Conservation (phyloP, 2,113 vertebrate genomes). For the Paradoxurus hermaphroditus region DNA sequence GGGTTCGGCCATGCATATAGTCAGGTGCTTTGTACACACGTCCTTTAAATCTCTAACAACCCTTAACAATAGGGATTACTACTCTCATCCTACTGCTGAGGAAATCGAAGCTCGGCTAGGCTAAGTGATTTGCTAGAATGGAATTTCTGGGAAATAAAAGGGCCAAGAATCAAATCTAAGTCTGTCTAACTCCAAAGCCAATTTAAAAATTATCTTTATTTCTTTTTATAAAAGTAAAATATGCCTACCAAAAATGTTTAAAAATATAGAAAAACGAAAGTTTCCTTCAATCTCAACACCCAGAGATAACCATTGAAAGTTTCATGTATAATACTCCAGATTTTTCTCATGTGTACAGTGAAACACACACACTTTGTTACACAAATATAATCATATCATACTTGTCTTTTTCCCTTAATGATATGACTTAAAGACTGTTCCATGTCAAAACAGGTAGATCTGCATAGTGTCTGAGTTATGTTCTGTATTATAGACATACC, state of each 20-base stretch:
- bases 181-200: neutral
- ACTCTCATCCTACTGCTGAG: neutral
- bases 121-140: neutral
- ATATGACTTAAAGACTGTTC: neutral
- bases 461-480: neutral
- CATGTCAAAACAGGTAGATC: neutral
- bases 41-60: neutral
- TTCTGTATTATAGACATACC: neutral
- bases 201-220: neutral
- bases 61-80: neutral
- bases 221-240: conserved; percentile 2
- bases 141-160: neutral
- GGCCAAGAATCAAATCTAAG: neutral
- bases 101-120: neutral
- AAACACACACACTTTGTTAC: neutral
- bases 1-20: neutral
- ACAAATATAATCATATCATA: neutral
- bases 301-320: neutral
- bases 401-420: neutral
- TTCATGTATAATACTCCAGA: neutral
- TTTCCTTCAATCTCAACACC: neutral
- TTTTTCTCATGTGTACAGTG: neutral
- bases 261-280: neutral
- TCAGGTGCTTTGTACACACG: neutral
- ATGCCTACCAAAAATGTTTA: neutral